A percentile compares a stretch with the other conserved stretches of the same genome.
phyloP scores from a whole-genome alignment of 2,113 vertebrate genomes.

The Neomonachus schauinslandi region DNA sequence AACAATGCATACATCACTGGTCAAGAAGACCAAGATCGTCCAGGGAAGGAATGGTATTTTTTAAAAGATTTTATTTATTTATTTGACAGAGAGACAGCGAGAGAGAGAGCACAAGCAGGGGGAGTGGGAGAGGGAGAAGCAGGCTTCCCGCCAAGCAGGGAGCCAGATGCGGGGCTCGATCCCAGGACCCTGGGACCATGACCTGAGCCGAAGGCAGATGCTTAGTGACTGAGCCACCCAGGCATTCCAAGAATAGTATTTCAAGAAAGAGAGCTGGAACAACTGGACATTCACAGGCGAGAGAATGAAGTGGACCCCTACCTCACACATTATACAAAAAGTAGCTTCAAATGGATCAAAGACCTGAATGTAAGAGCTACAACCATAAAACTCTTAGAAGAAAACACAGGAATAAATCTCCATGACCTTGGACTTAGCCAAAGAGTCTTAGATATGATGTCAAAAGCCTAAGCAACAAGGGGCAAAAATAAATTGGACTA shows the following conservation, averaged over 20 bases:
- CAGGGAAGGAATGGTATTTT: neutral
- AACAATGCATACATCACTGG: accelerated
- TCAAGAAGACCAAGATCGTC: neutral
- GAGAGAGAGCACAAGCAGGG: too few species aligned
- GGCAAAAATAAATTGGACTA: neutral
- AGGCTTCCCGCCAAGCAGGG: too few species aligned
- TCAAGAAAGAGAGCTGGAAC: neutral
- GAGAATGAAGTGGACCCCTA: neutral
- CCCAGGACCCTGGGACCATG: too few species aligned
- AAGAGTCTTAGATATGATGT: neutral
- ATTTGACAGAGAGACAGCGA: too few species aligned
- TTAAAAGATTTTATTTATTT: too few species aligned
- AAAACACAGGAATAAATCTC: neutral
- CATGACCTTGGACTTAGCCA: neutral
- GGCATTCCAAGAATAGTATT: neutral
- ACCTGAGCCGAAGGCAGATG: too few species aligned
- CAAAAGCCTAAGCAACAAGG: neutral
- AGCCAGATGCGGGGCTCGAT: too few species aligned
- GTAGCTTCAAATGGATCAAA: neutral
- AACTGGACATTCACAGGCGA: accelerated
- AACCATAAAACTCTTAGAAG: neutral
- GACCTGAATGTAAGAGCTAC: neutral
- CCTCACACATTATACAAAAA: neutral
- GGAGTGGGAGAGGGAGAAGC: too few species aligned
- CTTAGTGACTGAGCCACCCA: too few species aligned